A percentile compares a stretch with the other conserved stretches of the same genome.
phyloP scores from a whole-genome alignment of 2,113 vertebrate genomes.

The Eupsittula cactorum region DNA sequence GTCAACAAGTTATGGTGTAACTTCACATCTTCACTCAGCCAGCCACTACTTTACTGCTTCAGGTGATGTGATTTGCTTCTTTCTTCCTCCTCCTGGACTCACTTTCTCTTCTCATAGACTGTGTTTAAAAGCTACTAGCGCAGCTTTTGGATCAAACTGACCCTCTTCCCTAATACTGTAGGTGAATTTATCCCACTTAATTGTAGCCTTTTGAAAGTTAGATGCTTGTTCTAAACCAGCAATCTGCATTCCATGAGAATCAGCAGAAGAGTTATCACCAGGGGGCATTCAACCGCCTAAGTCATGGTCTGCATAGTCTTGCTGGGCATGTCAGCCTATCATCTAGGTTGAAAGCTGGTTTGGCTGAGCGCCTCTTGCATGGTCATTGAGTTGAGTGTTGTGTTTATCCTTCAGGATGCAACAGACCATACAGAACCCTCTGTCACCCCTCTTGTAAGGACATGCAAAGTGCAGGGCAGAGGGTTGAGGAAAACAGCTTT shows the following conservation, averaged over 20 bases:
- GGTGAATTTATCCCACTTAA: not conserved
- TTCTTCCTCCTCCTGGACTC: not conserved
- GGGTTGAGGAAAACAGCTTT: not conserved
- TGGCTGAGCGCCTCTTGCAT: accelerated
- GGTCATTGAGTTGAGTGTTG: not conserved
- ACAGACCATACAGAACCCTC: accelerated
- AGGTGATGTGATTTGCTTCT: not conserved
- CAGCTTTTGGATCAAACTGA: not conserved
- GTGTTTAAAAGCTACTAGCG: not conserved
- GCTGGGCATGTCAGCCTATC: not conserved
- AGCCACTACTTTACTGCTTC: not conserved
- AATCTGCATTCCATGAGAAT: not conserved
- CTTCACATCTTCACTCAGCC: not conserved
- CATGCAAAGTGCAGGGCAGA: not conserved
- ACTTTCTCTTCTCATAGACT: not conserved
- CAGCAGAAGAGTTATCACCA: not conserved
- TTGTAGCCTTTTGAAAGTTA: not conserved
- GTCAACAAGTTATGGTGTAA: not conserved
- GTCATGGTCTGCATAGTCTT: not conserved
- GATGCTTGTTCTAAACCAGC: not conserved
- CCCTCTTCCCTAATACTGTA: not conserved
- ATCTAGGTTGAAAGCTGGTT: not conserved
- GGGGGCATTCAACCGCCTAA: not conserved
- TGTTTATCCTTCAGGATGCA: not conserved
- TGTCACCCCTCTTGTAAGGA: accelerated